phyloP scores from a whole-genome alignment of 2,888 invertebrate species.

The Xestia rhomboidea region DNA sequence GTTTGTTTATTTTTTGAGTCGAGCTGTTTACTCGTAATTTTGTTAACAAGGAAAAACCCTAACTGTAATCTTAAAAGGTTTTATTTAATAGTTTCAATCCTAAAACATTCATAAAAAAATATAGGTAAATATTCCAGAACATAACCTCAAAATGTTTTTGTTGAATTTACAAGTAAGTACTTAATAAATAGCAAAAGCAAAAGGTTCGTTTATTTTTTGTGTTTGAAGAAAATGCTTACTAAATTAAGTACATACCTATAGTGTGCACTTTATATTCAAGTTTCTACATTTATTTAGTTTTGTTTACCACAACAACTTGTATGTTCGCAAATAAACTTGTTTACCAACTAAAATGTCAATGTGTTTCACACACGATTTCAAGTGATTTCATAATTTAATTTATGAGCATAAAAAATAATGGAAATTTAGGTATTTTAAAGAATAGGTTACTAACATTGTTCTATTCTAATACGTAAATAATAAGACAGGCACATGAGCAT shows the following conservation, averaged over 20 bases:
- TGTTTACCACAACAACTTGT: background rate
- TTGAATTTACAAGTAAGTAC: background rate
- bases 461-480: background rate
- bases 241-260: background rate
- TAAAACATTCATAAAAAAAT: background rate
- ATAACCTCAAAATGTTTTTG: slow-evolving; percentile 44
- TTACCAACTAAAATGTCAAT: slow-evolving; percentile 3
- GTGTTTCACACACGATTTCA: background rate
- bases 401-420: background rate
- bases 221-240: slow-evolving; percentile 7
- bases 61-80: background rate
- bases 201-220: background rate
- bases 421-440: background rate
- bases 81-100: background rate
- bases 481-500: background rate
- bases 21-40: background rate
- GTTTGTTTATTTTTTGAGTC: background rate
- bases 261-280: background rate
- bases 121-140: background rate
- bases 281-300: slow-evolving; percentile 2
- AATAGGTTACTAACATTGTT: background rate
- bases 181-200: too few relatives aligned
- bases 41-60: background rate
- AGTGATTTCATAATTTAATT: background rate
- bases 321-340: background rate